Evolutionary conservation across 2,797 vertebrate species (phyloP), one percentile per base, ranked within the genome.

Genomic region (Dryobates pubescens): DNA sequence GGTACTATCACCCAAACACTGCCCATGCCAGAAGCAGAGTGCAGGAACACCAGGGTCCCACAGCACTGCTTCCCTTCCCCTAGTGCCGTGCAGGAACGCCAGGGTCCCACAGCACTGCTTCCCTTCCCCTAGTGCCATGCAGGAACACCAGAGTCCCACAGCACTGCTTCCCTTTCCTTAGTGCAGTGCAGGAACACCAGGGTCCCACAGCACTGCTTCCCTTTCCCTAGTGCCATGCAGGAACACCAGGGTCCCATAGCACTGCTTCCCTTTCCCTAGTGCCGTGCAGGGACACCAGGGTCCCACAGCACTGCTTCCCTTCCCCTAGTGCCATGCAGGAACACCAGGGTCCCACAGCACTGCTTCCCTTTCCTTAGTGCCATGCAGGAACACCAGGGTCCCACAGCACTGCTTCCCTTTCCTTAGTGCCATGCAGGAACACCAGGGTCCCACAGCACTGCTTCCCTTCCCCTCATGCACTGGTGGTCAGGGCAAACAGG

Each of bases 61-160:
- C 10, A 22, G 8, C 8, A 7, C 30, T 56, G 23, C 22, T 61
- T 17, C 20, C 29, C 26, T 49, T 34, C 71, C 29, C 41, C 12
- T 49, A 2, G 0, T 36, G 23, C 49, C 22, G 6, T 17, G 15
- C 29, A 18, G 68, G 53, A 3, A 51, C 49, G 51, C 49, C 49
- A 51, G 22, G 23, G 11, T 74, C 36, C 57, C 56, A 6, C 12
- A 22, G 7, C 9, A 7, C 30, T 56, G 22, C 26, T 47, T 47
- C 45, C 45, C 45, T 47, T 49, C 49, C 6, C 47, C 20, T 23
- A 49, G 12, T 38, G 38, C 38, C 0, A 0, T 4, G 17, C 43
- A 56, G 63, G 54, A 29, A 59, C 45, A 49, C 19, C 13, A 22
- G 22, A 38, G 17, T 59, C 38, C 29, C 56, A 6, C 10, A 22